Percentiles rank a stretch among this genome's conserved stretches.
These are phyloP conservation scores for Illadopsis cleaveri DNA, from an alignment of 2,113 vertebrate species.

Conservation along the genomic window DNA sequence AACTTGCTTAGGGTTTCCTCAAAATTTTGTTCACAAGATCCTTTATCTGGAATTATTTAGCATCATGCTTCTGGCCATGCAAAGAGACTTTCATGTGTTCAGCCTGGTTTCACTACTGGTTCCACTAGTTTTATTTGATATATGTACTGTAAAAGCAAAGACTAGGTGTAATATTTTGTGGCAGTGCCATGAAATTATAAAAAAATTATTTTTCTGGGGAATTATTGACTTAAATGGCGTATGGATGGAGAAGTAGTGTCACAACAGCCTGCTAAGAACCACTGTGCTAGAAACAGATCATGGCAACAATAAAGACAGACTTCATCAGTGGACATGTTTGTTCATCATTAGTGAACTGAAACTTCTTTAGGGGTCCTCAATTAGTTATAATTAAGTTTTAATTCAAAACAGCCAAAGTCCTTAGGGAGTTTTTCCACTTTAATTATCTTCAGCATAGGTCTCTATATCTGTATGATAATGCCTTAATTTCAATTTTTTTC, in stretches of 20 bases:
- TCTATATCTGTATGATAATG: neutral
- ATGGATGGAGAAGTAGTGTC: neutral
- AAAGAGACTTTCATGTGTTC: neutral
- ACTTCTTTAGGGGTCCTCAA: neutral
- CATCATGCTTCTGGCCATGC: neutral
- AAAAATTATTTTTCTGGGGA: neutral
- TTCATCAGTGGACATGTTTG: neutral
- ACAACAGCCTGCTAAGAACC: neutral
- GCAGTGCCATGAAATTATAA: neutral
- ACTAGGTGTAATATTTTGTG: neutral
- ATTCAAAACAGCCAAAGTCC: neutral
- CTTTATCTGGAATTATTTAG: neutral
- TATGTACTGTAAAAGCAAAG: neutral
- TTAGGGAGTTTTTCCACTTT: neutral
- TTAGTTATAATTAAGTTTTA: neutral
- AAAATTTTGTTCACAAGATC: neutral
- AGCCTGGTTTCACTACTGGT: neutral
- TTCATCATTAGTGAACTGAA: neutral
- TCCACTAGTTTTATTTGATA: neutral
- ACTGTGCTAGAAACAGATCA: neutral
- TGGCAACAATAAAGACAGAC: neutral
- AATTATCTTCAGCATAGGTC: neutral
- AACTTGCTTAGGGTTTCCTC: neutral
- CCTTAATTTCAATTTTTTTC: neutral
- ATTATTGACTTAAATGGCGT: neutral